These are phyloP conservation scores for Myotis yumanensis DNA, from an alignment of 2,113 vertebrate genomes.

Conservation along the genomic window DNA sequence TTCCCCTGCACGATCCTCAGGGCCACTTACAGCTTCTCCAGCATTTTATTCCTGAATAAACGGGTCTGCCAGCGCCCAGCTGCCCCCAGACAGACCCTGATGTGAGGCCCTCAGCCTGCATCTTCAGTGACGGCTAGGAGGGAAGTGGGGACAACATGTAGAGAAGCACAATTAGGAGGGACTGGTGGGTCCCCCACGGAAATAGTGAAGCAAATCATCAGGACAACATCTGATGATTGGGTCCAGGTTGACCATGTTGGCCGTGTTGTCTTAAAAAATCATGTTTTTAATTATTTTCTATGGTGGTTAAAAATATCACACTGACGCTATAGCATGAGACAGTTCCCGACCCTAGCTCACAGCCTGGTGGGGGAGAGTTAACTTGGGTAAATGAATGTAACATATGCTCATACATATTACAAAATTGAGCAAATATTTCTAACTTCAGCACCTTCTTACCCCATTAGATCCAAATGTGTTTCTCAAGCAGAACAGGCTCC, in stretches of 20 bases:
- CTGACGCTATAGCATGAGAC: background rate
- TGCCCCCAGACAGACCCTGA: background rate
- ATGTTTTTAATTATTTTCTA: background rate
- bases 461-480: constrained; percentile 32
- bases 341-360: background rate
- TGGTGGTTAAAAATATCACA: background rate
- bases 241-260: background rate
- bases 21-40: background rate
- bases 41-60: background rate
- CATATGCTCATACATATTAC: background rate
- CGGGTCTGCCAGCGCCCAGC: background rate
- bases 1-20: background rate
- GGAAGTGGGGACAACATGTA: background rate
- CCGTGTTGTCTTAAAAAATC: background rate
- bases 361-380: background rate
- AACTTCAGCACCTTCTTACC: constrained; percentile 56
- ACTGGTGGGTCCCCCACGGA: background rate
- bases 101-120: background rate
- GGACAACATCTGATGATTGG: background rate
- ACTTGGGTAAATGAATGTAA: background rate
- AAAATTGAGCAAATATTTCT: constrained; percentile 53
- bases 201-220: background rate
- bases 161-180: background rate
- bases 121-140: background rate
- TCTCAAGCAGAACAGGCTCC: constrained; percentile 22